Evolutionary conservation across 2,113 vertebrate species (phyloP).

Genomic region (Rhinopomastus cyanomelas): DNA sequence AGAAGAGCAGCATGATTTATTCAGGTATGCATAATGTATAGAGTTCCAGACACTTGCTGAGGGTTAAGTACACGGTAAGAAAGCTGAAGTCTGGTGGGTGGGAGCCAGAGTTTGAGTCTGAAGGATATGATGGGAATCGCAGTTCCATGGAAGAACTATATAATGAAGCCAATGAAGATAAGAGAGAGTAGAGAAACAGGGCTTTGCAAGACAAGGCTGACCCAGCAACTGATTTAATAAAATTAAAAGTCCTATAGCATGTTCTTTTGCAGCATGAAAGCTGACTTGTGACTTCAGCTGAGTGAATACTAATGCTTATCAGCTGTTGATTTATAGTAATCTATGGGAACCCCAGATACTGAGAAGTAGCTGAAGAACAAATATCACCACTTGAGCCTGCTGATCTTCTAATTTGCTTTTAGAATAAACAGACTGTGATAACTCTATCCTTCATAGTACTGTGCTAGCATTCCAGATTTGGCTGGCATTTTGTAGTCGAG

Average conservation of each 20-base stretch:
- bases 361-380: not conserved
- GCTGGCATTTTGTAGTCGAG: not conserved
- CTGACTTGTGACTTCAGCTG: not conserved
- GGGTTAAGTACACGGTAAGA: not conserved
- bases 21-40: conserved; percentile 26
- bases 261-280: not conserved
- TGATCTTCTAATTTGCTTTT: not conserved
- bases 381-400: not conserved
- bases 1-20: not conserved
- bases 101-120: not conserved
- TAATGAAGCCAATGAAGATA: not conserved
- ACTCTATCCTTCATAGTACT: not conserved
- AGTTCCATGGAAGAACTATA: not conserved
- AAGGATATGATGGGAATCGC: not conserved
- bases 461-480: not conserved
- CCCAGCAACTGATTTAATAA: not conserved
- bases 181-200: not conserved
- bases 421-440: not conserved
- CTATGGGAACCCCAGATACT: not conserved
- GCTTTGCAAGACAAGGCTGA: not conserved
- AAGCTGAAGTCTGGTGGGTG: not conserved
- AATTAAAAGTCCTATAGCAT: not conserved
- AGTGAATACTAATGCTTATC: not conserved
- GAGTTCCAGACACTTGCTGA: conserved; percentile 15
- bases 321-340: not conserved